Evolutionary conservation across 2,888 invertebrate species (phyloP), one percentile per base, ranked within the genome.

Genomic region (Protodeltote pygarga): DNA sequence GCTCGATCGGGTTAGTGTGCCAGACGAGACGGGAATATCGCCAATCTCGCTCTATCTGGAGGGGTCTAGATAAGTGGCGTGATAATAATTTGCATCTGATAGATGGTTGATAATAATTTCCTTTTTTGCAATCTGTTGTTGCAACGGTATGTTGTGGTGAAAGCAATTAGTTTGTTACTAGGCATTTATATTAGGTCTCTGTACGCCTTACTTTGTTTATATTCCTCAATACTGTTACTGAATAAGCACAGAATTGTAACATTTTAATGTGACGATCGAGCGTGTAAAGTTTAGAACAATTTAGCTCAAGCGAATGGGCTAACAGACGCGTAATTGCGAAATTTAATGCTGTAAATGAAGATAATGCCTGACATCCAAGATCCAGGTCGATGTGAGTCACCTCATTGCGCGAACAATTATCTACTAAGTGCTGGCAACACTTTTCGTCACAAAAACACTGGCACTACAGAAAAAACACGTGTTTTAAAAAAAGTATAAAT

Each of bases 21-120:
- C 89, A 82, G 76, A 33, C 59, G 86, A 79, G 81, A 85, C 61
- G 42, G 65, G 46, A 17, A 64, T 66, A 78, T 77, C 66, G 31
- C 31, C 58, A 60, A 46, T 85, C 85, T 72, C 81, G 46, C 72
- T 89, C 81, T 73, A 61, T 51, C 76, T 54, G 69, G 79, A 80
- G 88, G 89, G 88, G 87, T 69, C 77, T 79, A 79, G 86, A 86
- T 87, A 88, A 86, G 77, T 83, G 78, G 81, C 76, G 71, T 75
- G 81, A 82, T 81, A 73, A 85, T 88, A 77, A 86, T 89, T 88
- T 89, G 84, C 87, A 89, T 90, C 85, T 83, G 88, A 88, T 87
- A 85, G 76, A 64, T 50, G 65, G 69, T 69, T 82, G 86, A 84
- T 87, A 83, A 83, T 82, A 79, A 81, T 83, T 85, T 87, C 79